A percentile compares a stretch with the other conserved stretches of the same genome.
Conservation (phyloP, 2,888 invertebrate species). For the Amphipoea oculea region DNA sequence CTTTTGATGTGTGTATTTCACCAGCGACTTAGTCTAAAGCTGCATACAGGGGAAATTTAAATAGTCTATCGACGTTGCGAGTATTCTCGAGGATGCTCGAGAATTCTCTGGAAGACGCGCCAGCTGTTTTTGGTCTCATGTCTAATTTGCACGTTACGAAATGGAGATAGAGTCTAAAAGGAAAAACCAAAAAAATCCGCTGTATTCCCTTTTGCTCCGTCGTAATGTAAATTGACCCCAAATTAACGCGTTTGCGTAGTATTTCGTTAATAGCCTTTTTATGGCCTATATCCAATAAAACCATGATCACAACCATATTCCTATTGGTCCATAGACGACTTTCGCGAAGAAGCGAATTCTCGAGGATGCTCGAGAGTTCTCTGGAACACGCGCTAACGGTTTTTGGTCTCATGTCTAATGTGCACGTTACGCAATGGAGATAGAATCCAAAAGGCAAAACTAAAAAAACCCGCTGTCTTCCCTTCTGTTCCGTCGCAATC, state of each 20-base stretch:
- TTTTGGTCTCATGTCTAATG: not conserved
- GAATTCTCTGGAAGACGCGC: not conserved
- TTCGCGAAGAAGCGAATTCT: not conserved
- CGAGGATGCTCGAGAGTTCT: not conserved
- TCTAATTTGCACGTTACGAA: not conserved
- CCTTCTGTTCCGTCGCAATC: too few species aligned
- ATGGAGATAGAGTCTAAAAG: not conserved
- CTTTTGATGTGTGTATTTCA: too few species aligned
- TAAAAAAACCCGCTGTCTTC: not conserved
- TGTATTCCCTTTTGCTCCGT: not conserved
- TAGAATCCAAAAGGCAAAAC: not conserved
- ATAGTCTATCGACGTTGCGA: not conserved
- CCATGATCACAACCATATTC: not conserved
- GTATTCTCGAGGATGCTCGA: not conserved
- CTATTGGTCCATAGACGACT: too few species aligned
- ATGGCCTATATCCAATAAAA: constrained; percentile 2
- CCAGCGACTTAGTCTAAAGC: not conserved
- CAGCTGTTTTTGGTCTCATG: not conserved
- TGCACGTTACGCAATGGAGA: not conserved
- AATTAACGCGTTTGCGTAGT: not conserved
- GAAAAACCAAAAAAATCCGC: not conserved
- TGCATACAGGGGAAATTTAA: not conserved
- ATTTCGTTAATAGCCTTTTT: not conserved
- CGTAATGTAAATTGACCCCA: not conserved
- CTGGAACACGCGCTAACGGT: not conserved